These are phyloP conservation scores for Tenebrio molitor DNA, from an alignment of 1,140 invertebrate species.

Conservation along the genomic window DNA sequence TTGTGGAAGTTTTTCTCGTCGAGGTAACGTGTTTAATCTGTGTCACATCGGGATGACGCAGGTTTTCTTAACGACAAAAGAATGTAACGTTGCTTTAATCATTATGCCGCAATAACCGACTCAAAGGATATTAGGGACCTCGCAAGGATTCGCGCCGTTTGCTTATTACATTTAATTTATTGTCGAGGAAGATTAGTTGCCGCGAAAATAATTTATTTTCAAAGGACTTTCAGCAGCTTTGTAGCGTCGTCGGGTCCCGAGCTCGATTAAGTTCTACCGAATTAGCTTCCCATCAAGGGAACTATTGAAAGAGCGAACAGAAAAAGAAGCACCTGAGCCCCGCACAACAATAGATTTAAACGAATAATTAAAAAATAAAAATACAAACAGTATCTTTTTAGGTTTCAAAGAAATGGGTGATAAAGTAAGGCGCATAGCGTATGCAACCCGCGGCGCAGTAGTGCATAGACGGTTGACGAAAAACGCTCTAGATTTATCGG, in stretches of 20 bases:
- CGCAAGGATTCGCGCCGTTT: not conserved
- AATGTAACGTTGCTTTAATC: constrained; percentile 28
- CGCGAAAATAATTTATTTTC: constrained; percentile 6
- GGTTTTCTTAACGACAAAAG: constrained; percentile 36
- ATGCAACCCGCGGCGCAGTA: too few species aligned
- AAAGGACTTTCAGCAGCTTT: not conserved
- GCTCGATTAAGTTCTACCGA: not conserved
- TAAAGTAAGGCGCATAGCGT: too few species aligned
- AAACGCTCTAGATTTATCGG: too few species aligned
- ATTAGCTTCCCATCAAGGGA: not conserved
- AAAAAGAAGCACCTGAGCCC: too few species aligned
- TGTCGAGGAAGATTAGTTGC: not conserved
- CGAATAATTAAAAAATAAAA: too few species aligned
- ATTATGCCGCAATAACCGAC: constrained; percentile 15
- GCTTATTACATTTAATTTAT: constrained; percentile 20
- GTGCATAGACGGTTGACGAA: too few species aligned
- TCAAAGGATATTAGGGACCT: constrained; percentile 3
- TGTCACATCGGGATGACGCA: constrained; percentile 43
- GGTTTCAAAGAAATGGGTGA: too few species aligned
- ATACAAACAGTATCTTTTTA: too few species aligned
- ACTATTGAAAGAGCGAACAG: too few species aligned
- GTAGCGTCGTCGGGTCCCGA: too few species aligned
- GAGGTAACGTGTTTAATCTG: constrained; percentile 50
- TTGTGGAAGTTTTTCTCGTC: constrained; percentile 5
- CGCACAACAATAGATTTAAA: too few species aligned